phyloP scores from a whole-genome alignment of 2,888 invertebrate genomes.

The Xylocampa areola region DNA sequence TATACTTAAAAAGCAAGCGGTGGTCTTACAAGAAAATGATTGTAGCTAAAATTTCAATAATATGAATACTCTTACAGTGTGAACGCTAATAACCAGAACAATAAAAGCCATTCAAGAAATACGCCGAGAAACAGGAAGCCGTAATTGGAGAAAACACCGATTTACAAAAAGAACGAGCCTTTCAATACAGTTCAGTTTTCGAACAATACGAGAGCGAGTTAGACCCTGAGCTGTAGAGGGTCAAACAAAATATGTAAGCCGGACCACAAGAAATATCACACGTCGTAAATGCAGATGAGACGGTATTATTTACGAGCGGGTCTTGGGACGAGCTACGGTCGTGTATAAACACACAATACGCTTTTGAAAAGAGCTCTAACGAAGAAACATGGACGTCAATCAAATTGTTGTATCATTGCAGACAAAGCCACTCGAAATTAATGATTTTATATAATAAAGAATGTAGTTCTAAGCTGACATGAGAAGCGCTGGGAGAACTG shows the following conservation, averaged over 20 bases:
- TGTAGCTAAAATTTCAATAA: too few species aligned
- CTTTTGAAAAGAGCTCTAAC: constrained; percentile 77
- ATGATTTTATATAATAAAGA: constrained; percentile 35
- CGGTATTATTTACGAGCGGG: constrained; percentile 68
- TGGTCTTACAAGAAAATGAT: too few species aligned
- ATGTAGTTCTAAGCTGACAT: constrained; percentile 20
- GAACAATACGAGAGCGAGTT: constrained; percentile 42
- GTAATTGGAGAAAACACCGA: constrained; percentile 48
- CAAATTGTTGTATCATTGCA: constrained; percentile 66
- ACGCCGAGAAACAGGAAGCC: constrained; percentile 51
- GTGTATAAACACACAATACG: constrained; percentile 57
- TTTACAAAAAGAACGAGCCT: constrained; percentile 46
- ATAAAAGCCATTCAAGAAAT: constrained; percentile 37
- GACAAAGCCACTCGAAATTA: constrained; percentile 31
- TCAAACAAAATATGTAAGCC: constrained; percentile 65
- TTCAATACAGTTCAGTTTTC: constrained; percentile 49
- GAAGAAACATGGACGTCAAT: constrained; percentile 80
- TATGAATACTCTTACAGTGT: constrained; percentile 22
- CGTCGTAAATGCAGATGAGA: constrained; percentile 75
- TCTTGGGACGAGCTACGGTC: constrained; percentile 50
- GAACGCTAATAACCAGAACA: constrained; percentile 44
- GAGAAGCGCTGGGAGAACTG: constrained; percentile 3
- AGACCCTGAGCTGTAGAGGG: constrained; percentile 51
- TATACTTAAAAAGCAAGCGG: too few species aligned
- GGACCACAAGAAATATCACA: constrained; percentile 74